A percentile compares a stretch with the other conserved stretches of the same genome.
phyloP scores from a whole-genome alignment of 2,113 vertebrate genomes.

The Serinus canaria region DNA sequence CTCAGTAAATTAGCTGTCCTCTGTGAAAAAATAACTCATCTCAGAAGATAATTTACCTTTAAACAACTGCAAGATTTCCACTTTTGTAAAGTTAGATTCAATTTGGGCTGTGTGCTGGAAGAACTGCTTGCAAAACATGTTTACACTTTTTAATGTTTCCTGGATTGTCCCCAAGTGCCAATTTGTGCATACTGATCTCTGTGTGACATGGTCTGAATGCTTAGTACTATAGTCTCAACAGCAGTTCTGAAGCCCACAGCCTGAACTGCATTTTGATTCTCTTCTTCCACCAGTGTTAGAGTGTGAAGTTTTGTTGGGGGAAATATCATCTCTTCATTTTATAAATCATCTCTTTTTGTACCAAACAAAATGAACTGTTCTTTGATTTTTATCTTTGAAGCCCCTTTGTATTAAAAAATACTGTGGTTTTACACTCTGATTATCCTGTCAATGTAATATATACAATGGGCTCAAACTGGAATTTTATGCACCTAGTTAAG shows the following conservation, averaged over 20 bases:
- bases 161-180: not conserved
- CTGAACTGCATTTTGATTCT: not conserved
- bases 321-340: not conserved
- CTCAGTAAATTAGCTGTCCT: constrained; percentile 43
- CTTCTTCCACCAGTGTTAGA: not conserved
- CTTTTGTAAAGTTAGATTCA: not conserved
- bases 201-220: not conserved
- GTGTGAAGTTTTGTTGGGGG: not conserved
- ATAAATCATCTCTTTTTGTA: not conserved
- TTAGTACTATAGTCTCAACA: not conserved
- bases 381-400: not conserved
- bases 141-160: not conserved
- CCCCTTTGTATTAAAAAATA: not conserved
- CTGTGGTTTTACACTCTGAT: not conserved
- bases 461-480: not conserved
- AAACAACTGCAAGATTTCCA: not conserved
- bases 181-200: not conserved
- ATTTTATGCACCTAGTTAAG: not conserved
- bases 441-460: not conserved
- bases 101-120: not conserved
- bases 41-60: constrained; percentile 15
- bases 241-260: not conserved
- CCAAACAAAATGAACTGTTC: not conserved
- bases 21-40: constrained; percentile 15
- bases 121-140: not conserved